Conservation (phyloP, 2,797 vertebrate species). For the Gorsachius magnificus region DNA sequence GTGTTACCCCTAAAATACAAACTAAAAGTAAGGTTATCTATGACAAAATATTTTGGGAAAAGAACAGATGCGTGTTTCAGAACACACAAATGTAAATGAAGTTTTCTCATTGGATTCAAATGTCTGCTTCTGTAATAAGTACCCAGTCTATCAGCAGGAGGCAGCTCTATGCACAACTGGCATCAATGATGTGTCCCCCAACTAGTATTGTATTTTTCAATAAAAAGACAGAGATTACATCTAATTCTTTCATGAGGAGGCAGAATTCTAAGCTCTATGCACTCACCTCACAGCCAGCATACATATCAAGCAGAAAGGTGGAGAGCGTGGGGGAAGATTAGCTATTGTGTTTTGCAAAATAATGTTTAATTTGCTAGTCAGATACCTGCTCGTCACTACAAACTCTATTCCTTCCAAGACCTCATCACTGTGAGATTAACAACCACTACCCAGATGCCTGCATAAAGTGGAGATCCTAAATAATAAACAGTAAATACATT, state of each 20-base stretch:
- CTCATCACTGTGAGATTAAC: background rate
- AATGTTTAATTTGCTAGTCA: background rate
- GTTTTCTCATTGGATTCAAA: background rate
- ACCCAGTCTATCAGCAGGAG: background rate
- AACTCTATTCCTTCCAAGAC: background rate
- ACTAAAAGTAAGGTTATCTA: background rate
- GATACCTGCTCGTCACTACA: background rate
- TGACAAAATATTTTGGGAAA: background rate
- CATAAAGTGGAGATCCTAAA: background rate
- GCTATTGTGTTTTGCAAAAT: background rate
- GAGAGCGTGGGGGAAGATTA: background rate
- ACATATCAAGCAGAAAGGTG: background rate
- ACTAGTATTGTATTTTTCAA: background rate
- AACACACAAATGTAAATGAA: background rate
- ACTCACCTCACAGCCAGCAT: background rate
- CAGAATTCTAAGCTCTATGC: background rate
- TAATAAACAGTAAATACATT: background rate
- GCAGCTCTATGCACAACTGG: background rate
- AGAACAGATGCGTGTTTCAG: background rate
- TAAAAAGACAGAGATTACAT: background rate
- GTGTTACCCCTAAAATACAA: background rate
- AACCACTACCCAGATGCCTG: background rate
- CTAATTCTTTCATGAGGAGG: background rate
- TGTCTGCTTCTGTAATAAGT: background rate
- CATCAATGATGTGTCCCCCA: background rate